Conservation (phyloP, 2,888 invertebrate species). For the Orchestes rusci region DNA sequence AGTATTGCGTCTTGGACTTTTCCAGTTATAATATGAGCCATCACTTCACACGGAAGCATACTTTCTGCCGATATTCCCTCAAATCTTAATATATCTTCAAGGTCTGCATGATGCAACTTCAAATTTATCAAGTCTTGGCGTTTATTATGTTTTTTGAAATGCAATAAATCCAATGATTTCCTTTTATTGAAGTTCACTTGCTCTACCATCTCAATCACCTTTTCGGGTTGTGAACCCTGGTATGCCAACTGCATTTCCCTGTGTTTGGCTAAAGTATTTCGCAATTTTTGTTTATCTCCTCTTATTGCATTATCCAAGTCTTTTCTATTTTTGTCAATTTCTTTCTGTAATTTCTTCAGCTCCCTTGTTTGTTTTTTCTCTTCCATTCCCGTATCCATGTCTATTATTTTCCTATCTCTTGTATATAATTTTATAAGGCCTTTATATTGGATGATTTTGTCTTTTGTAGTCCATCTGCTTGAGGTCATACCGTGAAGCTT, state of each 20-base stretch:
- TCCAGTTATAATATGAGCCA: slow-evolving; percentile 53
- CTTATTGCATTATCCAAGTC: slow-evolving; percentile 52
- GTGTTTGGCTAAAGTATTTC: slow-evolving; percentile 53
- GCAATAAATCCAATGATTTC: slow-evolving; percentile 55
- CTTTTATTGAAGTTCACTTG: slow-evolving; percentile 57
- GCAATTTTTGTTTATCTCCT: slow-evolving; percentile 54
- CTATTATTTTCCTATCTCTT: slow-evolving; percentile 55
- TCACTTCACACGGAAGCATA: slow-evolving; percentile 45
- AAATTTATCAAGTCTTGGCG: slow-evolving; percentile 52
- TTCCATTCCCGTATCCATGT: slow-evolving; percentile 48
- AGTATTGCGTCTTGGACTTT: slow-evolving; percentile 56
- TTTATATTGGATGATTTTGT: slow-evolving; percentile 59
- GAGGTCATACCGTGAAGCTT: slow-evolving; percentile 58
- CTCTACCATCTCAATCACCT: slow-evolving; percentile 52
- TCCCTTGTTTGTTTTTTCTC: slow-evolving; percentile 51
- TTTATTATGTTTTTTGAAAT: slow-evolving; percentile 53
- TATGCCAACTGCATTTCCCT: slow-evolving; percentile 53
- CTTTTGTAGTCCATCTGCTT: slow-evolving; percentile 57
- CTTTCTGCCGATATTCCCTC: slow-evolving; percentile 37
- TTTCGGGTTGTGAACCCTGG: slow-evolving; percentile 42
- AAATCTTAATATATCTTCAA: slow-evolving; percentile 48
- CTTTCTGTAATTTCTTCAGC: slow-evolving; percentile 50
- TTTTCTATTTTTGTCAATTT: slow-evolving; percentile 50
- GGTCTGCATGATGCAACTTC: slow-evolving; percentile 50
- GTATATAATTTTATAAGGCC: slow-evolving; percentile 58